phyloP scores from a whole-genome alignment of 2,797 vertebrate genomes.

The Onychomys arenicola region DNA sequence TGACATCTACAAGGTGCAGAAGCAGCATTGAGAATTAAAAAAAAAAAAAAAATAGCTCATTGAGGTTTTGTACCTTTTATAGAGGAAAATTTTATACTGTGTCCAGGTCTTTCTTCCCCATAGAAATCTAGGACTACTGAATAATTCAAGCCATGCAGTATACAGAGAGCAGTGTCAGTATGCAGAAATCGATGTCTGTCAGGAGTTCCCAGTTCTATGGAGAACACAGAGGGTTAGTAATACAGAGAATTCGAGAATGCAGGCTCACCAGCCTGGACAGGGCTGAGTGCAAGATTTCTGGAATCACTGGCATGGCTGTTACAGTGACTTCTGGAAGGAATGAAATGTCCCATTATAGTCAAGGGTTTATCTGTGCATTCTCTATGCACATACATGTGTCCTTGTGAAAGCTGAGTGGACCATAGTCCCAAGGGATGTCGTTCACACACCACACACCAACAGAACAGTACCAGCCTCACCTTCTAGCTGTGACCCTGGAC shows the following conservation, averaged over 20 bases:
- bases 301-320: neutral
- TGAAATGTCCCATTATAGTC: neutral
- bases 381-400: slow-evolving; percentile 75
- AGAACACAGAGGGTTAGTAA: neutral
- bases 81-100: neutral
- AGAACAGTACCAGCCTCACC: neutral
- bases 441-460: neutral
- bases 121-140: neutral
- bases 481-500: neutral
- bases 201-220: slow-evolving; percentile 67
- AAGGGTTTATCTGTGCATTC: slow-evolving; percentile 70
- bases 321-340: neutral
- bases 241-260: slow-evolving; percentile 1
- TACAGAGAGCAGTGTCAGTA: slow-evolving; percentile 72
- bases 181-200: slow-evolving; percentile 69
- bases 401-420: slow-evolving; percentile 80
- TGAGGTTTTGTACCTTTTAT: slow-evolving; percentile 34
- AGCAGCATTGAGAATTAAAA: neutral
- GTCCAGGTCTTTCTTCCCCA: neutral
- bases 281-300: neutral
- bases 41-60: slow-evolving; percentile 45
- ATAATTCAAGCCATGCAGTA: slow-evolving; percentile 68
- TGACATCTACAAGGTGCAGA: slow-evolving; percentile 20
- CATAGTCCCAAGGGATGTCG: slow-evolving; percentile 3
- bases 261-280: neutral